Percentiles rank a stretch among this genome's conserved stretches.
These are phyloP conservation scores for Amphimallon solstitiale DNA, from an alignment of 2,888 invertebrate genomes.

Conservation along the genomic window DNA sequence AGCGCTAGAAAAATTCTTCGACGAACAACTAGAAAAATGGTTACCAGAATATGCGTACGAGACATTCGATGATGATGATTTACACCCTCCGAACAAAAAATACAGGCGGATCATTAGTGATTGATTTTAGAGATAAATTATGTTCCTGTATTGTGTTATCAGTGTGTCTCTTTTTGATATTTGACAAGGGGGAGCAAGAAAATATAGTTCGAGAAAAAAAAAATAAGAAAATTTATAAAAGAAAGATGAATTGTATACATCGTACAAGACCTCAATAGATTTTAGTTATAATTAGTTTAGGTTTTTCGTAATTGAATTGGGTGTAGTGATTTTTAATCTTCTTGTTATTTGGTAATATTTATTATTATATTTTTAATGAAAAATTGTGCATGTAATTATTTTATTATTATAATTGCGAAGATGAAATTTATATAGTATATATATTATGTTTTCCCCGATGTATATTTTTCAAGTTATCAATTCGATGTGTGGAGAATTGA, in stretches of 20 bases:
- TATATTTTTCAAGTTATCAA: constrained; percentile 26
- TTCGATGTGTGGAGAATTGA: constrained; percentile 16
- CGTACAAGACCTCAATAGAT: constrained; percentile 30
- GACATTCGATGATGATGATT: constrained; percentile 64
- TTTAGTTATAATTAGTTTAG: constrained; percentile 21
- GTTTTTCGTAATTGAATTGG: constrained; percentile 20
- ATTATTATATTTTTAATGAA: constrained; percentile 24
- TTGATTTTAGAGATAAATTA: constrained; percentile 38
- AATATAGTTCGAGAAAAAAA: not conserved
- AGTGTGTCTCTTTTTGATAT: not conserved
- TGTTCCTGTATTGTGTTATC: constrained; percentile 6
- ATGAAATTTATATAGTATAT: constrained; percentile 9
- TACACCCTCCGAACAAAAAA: constrained; percentile 66
- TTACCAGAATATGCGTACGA: constrained; percentile 78
- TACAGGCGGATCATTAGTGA: constrained; percentile 66
- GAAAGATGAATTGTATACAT: constrained; percentile 3
- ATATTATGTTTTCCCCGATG: constrained; percentile 28
- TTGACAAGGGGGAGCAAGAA: not conserved
- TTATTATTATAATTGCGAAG: constrained; percentile 11
- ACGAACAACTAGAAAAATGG: constrained; percentile 83
- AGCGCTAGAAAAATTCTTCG: constrained; percentile 86
- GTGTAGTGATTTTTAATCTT: constrained; percentile 24
- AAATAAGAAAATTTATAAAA: too few species aligned
- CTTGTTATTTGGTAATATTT: constrained; percentile 34
- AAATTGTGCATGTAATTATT: constrained; percentile 20